Evolutionary conservation across 2,113 vertebrate genomes (phyloP), one percentile per base, ranked within the genome.

Genomic region (Toxostoma redivivum): DNA sequence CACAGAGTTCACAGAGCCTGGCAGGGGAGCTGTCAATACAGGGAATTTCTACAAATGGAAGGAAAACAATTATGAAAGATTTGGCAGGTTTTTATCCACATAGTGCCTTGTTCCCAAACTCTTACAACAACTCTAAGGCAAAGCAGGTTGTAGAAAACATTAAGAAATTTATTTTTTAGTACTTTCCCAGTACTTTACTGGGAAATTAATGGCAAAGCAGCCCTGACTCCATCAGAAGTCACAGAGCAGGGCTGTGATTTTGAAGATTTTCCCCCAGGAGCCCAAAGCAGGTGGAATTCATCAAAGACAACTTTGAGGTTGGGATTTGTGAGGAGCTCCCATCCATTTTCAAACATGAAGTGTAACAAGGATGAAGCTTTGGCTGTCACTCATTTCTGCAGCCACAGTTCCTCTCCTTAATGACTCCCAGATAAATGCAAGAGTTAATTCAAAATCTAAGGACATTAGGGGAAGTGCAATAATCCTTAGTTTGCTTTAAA

Each of bases 261-360:
- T 38, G 62, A 62, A n/a, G 30, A 5, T 42, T 79, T 67, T 24
- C 33, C 45, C 35, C 27, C 4, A 7, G 5, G 37, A 77, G 21
- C 78, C 23, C 67, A 10, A 24, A 11, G 45, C 28, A 45, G 47
- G 19, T 37, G 67, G 23, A 35, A 70, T 28, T 48, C 51, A 44
- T 6, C 23, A 7, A 24, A 69, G 17, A 25, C 28, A 57, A 15
- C 44, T 54, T 45, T 67, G 57, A n/a, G 69, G 44, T 2, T 45
- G 48, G 42, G 33, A 61, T 72, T 15, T 72, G 14, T 3, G 67
- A 74, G 27, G 2, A 47, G 30, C 31, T 92, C 56, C 27, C 5
- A 0, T 17, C 2, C 7, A 1, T 77, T 65, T 81, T 40, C 64
- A 24, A 35, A 9, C 1, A 0, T 3, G 30, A 28, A 31, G 6